phyloP scores from a whole-genome alignment of 2,888 invertebrate genomes.

The Melinaea marsaeus region DNA sequence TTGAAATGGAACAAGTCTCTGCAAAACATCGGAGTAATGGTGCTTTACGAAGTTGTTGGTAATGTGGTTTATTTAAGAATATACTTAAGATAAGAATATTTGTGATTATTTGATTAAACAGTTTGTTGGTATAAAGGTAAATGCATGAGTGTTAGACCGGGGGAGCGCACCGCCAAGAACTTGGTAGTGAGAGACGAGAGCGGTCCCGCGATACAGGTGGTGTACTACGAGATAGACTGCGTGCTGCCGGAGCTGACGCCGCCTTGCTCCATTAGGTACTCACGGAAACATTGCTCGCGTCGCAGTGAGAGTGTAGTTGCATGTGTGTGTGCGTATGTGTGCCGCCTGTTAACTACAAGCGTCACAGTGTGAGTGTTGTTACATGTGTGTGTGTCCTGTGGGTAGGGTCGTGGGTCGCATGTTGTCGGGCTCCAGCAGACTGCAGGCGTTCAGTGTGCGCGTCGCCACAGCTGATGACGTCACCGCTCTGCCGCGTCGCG shows the following conservation, averaged over 20 bases:
- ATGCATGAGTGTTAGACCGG: slow-evolving; percentile 63
- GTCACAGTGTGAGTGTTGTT: neutral
- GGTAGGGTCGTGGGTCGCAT: slow-evolving; percentile 77
- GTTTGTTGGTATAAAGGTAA: slow-evolving; percentile 48
- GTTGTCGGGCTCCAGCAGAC: slow-evolving; percentile 70
- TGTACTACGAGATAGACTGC: slow-evolving; percentile 75
- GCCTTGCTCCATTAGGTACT: slow-evolving; percentile 65
- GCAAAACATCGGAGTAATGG: slow-evolving; percentile 62
- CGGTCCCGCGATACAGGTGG: slow-evolving; percentile 79
- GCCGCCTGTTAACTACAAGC: no score
- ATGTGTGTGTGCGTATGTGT: no score
- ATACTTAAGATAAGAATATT: no score
- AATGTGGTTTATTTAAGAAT: slow-evolving; percentile 36
- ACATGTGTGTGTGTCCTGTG: neutral
- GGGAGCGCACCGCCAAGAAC: slow-evolving; percentile 59
- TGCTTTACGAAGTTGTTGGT: slow-evolving; percentile 76
- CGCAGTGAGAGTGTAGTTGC: no score
- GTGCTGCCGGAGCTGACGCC: slow-evolving; percentile 59
- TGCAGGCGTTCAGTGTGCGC: slow-evolving; percentile 77
- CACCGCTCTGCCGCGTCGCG: slow-evolving; percentile 69
- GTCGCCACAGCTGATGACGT: slow-evolving; percentile 73
- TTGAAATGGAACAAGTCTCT: slow-evolving; percentile 75
- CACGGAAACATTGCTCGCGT: no score
- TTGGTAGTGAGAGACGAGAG: slow-evolving; percentile 76
- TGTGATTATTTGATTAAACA: no score